Percentiles rank a stretch among this genome's conserved stretches.
Evolutionary conservation across 2,888 invertebrate species (phyloP).

Genomic region (Podotricha telesiphe): DNA sequence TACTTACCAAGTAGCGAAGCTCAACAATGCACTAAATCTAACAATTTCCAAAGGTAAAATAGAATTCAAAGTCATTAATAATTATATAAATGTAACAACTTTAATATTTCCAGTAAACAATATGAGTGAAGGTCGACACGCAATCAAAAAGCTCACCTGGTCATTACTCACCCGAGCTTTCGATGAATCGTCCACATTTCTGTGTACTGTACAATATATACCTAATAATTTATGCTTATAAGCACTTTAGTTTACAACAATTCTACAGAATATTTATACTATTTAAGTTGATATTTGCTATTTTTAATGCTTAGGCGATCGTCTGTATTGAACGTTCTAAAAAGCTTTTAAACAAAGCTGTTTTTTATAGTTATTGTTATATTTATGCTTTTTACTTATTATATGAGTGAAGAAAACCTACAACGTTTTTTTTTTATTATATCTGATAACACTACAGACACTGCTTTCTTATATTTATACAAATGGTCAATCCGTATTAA

Average conservation of each 20-base stretch:
- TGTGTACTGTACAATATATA: not conserved
- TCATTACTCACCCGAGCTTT: not conserved
- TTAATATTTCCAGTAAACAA: not conserved
- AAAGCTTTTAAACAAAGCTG: no score
- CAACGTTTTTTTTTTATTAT: no score
- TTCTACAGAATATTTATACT: not conserved
- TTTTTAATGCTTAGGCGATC: not conserved
- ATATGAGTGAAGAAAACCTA: no score
- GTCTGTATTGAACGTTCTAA: not conserved
- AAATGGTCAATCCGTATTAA: no score
- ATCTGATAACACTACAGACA: no score
- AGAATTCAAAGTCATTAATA: no score
- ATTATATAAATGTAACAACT: not conserved
- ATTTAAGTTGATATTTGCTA: not conserved
- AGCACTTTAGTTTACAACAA: not conserved
- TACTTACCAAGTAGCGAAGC: no score
- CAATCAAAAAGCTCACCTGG: constrained; percentile 1
- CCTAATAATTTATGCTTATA: not conserved
- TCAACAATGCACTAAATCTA: no score
- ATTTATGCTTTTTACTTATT: no score
- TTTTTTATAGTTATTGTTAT: no score
- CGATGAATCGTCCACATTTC: constrained; percentile 15
- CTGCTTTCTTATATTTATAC: no score
- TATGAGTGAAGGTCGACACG: not conserved
- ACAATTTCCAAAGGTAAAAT: no score